Evolutionary conservation across 2,797 vertebrate genomes (phyloP), one percentile per base, ranked within the genome.

Genomic region (Aeoliscus strigatus): DNA sequence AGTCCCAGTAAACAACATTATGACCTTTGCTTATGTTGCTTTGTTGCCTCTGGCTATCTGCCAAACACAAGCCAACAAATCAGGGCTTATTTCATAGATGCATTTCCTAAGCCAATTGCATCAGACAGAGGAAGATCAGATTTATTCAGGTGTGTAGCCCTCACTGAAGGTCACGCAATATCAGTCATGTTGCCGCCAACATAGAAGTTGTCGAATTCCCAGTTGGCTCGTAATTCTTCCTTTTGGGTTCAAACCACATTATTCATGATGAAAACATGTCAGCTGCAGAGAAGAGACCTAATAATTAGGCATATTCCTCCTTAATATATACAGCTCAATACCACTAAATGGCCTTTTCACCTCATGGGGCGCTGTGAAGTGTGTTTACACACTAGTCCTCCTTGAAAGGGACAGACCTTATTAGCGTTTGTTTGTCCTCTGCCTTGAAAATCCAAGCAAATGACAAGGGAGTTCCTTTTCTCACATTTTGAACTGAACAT

Each of bases 361-460:
- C 53, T 71, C 63, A 39, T 4, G 33, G 30, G 47, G 55, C 53
- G 70, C 45, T 56, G 59, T 45, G 49, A 39, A 60, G 55, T 63
- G 40, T 87, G 75, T 85, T 86, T 83, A 80, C 75, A 73, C 43
- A 33, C 51, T 51, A 27, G 49, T 69, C 55, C 35, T 61, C 75
- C 81, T 86, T 87, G 76, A 87, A 86, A 86, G 65, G 65, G 78
- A 83, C 69, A 82, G 54, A 54, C 73, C 82, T 85, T 85, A 87
- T 88, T 87, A 88, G 82, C 9, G 60, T 82, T 82, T 89, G 86
- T 87, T 87, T 88, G 86, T 89, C 87, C 85, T 78, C 71, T 66
- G 70, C 71, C 71, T 85, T 84, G 74, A 70, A 85, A 72, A 82
- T 66, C 56, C 61, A 49, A 33, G 60, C 71, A 86, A 88, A 87